Conservation (phyloP, 2,888 invertebrate genomes). For the Cistogaster globosa region DNA sequence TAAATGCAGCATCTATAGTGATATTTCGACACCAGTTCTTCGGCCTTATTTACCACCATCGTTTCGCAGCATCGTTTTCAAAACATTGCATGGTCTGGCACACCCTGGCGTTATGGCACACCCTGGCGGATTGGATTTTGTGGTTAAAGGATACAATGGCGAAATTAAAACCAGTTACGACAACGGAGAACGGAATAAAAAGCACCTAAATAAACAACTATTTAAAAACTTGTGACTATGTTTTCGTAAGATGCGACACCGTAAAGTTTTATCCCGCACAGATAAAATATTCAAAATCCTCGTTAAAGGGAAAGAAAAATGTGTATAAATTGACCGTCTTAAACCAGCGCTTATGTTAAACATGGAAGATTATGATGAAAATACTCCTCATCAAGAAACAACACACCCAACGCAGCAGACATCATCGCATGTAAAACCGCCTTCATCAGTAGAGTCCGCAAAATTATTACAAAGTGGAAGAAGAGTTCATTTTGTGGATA, state of each 20-base stretch:
- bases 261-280: neutral
- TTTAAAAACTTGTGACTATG: neutral
- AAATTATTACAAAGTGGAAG: too few relatives aligned
- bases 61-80: constrained; percentile 5
- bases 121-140: neutral
- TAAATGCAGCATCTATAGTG: constrained; percentile 41
- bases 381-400: too few relatives aligned
- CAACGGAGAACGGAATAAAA: neutral
- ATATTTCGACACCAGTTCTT: constrained; percentile 31
- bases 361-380: too few relatives aligned
- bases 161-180: neutral
- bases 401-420: too few relatives aligned
- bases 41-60: constrained; percentile 47
- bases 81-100: constrained; percentile 38
- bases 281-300: neutral
- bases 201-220: neutral
- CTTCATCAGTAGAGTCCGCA: too few relatives aligned
- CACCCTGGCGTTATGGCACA: constrained; percentile 10
- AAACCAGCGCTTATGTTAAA: neutral
- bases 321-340: neutral
- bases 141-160: neutral
- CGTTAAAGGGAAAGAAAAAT: neutral
- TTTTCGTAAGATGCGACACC: neutral
- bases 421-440: too few relatives aligned
- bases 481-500: too few relatives aligned